Evolutionary conservation across 2,113 vertebrate species (phyloP), one percentile per base, ranked within the genome.

Genomic region (Carlito syrichta): DNA sequence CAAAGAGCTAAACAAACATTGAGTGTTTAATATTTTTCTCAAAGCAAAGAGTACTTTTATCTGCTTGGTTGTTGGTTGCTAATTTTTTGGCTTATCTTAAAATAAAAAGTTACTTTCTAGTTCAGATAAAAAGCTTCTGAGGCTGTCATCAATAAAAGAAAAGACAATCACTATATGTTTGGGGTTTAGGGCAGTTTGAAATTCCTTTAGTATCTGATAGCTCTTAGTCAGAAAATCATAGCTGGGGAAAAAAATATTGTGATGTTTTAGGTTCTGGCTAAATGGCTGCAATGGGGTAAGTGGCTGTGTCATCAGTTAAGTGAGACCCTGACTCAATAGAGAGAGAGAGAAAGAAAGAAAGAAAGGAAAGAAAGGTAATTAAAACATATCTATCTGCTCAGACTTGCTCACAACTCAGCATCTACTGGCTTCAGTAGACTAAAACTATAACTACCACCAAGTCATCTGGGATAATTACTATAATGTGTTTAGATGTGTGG

Each of bases 401-500:
- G 35, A 93, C 45, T 88, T 97, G 81, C 71, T 97, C 88, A 97
- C 92, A 98, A 96, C 89, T 97, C 91, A 95, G 89, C 11, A 82
- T 19, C 54, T 86, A 78, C 45, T 90, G 48, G 85, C 94, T 98
- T 97, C 66, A 79, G 90, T 63, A 97, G 22, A 17, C 93, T 96
- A 94, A 98, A 98, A 97, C 96, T 86, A 98, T 94, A 98, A 93
- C 86, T 86, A 97, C 60, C 32, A 20, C 95, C 95, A 97, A 96
- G 94, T 74, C 95, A 97, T 95, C 95, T 98, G 97, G 92, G 90
- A 97, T 98, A 97, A 98, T 98, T 98, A 98, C 95, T 63, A 22
- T 98, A 98, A 98, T 97, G 77, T 97, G 96, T 98, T 97, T 98
- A 98, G 94, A 92, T 94, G 81, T 96, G 95, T 97, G 96, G 93